phyloP scores from a whole-genome alignment of 2,113 vertebrate species.

The Poeciliopsis turrubarensis region DNA sequence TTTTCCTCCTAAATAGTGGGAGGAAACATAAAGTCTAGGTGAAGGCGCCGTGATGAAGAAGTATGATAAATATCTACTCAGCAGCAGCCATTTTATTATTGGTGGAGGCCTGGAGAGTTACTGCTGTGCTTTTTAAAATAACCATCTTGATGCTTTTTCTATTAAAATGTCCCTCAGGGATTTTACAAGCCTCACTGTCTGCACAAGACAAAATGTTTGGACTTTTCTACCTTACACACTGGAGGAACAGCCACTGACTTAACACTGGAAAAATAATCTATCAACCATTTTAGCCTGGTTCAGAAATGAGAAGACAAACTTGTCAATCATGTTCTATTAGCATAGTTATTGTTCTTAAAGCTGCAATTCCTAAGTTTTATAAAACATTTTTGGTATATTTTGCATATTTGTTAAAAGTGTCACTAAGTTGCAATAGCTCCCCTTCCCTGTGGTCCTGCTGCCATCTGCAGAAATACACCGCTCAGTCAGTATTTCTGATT shows the following conservation, averaged over 20 bases:
- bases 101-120: background rate
- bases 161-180: slow-evolving; percentile 13
- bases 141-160: slow-evolving; percentile 4
- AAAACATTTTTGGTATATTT: too few species aligned
- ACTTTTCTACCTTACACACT: slow-evolving; percentile 16
- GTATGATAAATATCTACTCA: background rate
- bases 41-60: background rate
- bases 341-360: background rate
- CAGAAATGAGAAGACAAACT: slow-evolving; percentile 19
- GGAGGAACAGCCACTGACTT: slow-evolving; percentile 3
- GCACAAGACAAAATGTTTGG: slow-evolving; percentile 19
- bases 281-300: slow-evolving; percentile 7
- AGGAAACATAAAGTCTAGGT: too few species aligned
- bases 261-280: slow-evolving; percentile 7
- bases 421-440: too few species aligned
- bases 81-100: background rate
- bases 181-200: slow-evolving; percentile 10
- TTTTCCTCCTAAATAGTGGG: background rate
- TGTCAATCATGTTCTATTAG: background rate
- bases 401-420: too few species aligned
- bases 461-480: too few species aligned
- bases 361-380: too few species aligned
- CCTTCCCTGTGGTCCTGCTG: too few species aligned
- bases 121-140: slow-evolving; percentile 10
- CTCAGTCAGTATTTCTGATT: too few species aligned